phyloP scores from a whole-genome alignment of 2,888 invertebrate species.

The Chrysolina americana region DNA sequence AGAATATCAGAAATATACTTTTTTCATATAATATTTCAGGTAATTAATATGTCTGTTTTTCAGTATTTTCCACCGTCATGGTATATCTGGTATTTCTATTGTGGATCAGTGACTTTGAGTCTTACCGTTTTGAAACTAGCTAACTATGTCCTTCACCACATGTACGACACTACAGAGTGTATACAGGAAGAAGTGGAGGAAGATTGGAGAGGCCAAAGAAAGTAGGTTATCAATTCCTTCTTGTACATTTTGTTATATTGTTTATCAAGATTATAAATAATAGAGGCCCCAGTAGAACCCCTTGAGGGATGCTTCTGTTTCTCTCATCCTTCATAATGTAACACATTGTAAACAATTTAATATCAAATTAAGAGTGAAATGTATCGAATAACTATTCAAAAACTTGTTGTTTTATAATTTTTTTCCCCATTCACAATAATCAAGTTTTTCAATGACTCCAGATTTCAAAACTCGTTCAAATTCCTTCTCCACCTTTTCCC shows the following conservation, averaged over 20 bases:
- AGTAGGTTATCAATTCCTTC: slow-evolving; percentile 59
- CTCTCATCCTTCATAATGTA: too few relatives aligned
- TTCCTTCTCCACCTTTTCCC: too few relatives aligned
- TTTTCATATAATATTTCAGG: too few relatives aligned
- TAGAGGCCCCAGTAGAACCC: neutral
- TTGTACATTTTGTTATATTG: neutral
- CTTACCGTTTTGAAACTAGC: slow-evolving; percentile 88
- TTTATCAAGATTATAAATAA: neutral
- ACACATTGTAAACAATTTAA: too few relatives aligned
- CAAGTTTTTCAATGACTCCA: too few relatives aligned
- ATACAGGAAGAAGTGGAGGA: slow-evolving; percentile 70
- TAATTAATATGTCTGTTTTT: slow-evolving; percentile 53
- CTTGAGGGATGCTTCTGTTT: too few relatives aligned
- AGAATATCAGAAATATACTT: neutral
- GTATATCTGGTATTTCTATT: slow-evolving; percentile 90
- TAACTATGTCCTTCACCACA: slow-evolving; percentile 91
- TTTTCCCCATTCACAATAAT: too few relatives aligned
- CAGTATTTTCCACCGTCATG: slow-evolving; percentile 91
- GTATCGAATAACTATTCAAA: too few relatives aligned
- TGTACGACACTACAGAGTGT: slow-evolving; percentile 96
- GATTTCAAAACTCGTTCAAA: too few relatives aligned
- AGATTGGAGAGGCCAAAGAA: slow-evolving; percentile 67
- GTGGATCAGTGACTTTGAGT: slow-evolving; percentile 83
- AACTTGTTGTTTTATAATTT: too few relatives aligned
- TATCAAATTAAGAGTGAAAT: too few relatives aligned